phyloP scores from a whole-genome alignment of 2,113 vertebrate species.

The Psephotus haematonotus region DNA sequence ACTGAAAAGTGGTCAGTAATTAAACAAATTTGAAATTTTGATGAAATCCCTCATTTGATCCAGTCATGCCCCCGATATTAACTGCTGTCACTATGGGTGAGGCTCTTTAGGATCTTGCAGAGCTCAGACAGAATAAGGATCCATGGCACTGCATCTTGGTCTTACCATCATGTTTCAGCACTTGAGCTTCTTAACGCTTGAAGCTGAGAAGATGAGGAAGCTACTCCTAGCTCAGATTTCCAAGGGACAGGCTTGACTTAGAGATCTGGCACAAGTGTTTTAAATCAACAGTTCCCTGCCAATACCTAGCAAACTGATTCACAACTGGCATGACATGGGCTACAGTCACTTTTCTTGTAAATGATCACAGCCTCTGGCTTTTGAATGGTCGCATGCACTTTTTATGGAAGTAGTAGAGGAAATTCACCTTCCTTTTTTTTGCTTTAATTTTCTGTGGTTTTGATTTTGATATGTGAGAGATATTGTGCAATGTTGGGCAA shows the following conservation, averaged over 20 bases:
- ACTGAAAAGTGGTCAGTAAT: background rate
- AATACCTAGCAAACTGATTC: background rate
- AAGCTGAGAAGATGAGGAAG: background rate
- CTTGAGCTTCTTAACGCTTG: background rate
- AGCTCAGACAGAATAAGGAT: background rate
- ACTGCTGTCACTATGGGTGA: rapidly evolving
- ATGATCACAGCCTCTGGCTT: background rate
- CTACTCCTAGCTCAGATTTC: background rate
- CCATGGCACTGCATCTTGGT: background rate
- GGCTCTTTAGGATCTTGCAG: background rate
- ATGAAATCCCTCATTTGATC: background rate
- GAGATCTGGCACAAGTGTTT: background rate
- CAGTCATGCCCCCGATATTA: background rate
- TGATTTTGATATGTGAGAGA: background rate
- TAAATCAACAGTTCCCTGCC: background rate
- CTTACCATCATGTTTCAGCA: background rate
- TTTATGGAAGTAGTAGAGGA: background rate
- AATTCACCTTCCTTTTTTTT: constrained; percentile 19
- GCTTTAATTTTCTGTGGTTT: background rate
- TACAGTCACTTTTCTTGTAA: background rate
- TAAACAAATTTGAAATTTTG: background rate
- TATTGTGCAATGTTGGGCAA: constrained; percentile 29
- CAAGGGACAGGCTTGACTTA: background rate
- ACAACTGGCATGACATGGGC: background rate
- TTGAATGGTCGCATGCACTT: background rate